phyloP scores from a whole-genome alignment of 92 coral and sea anemone species.

The Zoanthus solanderi region DNA sequence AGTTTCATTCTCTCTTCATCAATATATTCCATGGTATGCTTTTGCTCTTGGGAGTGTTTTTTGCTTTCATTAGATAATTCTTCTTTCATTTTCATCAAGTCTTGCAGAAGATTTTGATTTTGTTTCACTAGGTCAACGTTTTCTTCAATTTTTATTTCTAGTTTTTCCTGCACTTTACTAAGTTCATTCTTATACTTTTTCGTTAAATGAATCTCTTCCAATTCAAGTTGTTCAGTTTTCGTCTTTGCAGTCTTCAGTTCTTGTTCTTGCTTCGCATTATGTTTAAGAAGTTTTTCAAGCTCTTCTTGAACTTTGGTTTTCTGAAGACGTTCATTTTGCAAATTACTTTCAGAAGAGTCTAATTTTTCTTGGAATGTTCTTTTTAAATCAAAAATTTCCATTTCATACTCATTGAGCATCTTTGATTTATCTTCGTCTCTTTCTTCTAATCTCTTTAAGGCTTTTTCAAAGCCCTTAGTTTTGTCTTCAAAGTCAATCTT shows the following conservation, averaged over 20 bases:
- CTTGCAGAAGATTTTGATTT: slow-evolving; percentile 76
- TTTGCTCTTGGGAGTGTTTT: slow-evolving; percentile 66
- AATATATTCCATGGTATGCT: slow-evolving; percentile 50
- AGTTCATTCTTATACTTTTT: slow-evolving; percentile 64
- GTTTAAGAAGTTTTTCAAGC: slow-evolving; percentile 48
- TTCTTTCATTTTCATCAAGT: slow-evolving; percentile 73
- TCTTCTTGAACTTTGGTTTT: slow-evolving; percentile 68
- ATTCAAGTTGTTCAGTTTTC: slow-evolving; percentile 56
- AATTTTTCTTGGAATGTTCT: slow-evolving; percentile 69
- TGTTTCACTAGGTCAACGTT: slow-evolving; percentile 70
- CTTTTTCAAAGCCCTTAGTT: slow-evolving; percentile 62
- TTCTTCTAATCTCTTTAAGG: slow-evolving; percentile 68
- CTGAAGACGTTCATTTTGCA: slow-evolving; percentile 64
- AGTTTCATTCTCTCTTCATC: slow-evolving; percentile 36
- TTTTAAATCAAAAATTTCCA: slow-evolving; percentile 73
- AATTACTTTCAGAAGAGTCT: slow-evolving; percentile 56
- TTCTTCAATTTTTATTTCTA: slow-evolving; percentile 65
- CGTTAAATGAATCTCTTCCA: slow-evolving; percentile 61
- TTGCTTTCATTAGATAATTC: slow-evolving; percentile 70
- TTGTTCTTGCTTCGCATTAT: slow-evolving; percentile 58
- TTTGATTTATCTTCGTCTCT: slow-evolving; percentile 69
- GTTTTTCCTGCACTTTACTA: slow-evolving; percentile 63
- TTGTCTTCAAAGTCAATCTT: slow-evolving; percentile 77
- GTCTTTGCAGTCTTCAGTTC: slow-evolving; percentile 65
- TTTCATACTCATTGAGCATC: slow-evolving; percentile 66